Percentiles rank a stretch among this genome's conserved stretches.
Conservation (phyloP, 2,888 invertebrate genomes). For the Helleia helle region DNA sequence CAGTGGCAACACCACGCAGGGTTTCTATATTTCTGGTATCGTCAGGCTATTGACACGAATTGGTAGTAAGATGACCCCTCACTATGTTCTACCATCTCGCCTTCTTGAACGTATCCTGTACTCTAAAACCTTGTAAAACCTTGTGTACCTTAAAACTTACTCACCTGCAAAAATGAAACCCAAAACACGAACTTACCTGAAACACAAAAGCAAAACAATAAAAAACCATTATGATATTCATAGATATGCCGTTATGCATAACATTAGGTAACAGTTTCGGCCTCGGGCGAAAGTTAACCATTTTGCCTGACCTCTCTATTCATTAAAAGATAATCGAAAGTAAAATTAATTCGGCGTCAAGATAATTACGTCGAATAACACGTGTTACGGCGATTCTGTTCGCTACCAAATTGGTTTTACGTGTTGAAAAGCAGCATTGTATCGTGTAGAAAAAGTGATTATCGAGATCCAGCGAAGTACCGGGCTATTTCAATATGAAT, state of each 20-base stretch:
- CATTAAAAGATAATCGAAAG: slow-evolving; percentile 65
- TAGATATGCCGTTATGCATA: slow-evolving; percentile 16
- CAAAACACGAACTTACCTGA: slow-evolving; percentile 36
- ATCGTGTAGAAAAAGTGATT: slow-evolving; percentile 14
- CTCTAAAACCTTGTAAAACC: too few species aligned
- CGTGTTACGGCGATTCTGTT: slow-evolving; percentile 29
- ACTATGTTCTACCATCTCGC: too few species aligned
- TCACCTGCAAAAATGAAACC: slow-evolving; percentile 1
- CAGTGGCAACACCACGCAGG: too few species aligned
- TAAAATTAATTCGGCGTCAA: slow-evolving; percentile 56
- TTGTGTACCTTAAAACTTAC: background rate
- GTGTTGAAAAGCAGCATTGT: slow-evolving; percentile 13
- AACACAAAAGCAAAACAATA: slow-evolving; percentile 43
- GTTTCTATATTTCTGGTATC: too few species aligned
- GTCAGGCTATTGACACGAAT: too few species aligned
- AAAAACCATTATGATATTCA: slow-evolving; percentile 7
- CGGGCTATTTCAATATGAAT: slow-evolving; percentile 5
- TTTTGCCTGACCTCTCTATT: slow-evolving; percentile 53
- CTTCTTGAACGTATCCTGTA: too few species aligned
- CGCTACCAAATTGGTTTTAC: slow-evolving; percentile 23
- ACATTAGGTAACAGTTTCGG: slow-evolving; percentile 42
- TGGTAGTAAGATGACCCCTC: too few species aligned
- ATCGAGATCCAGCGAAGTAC: slow-evolving; percentile 14
- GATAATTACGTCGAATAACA: slow-evolving; percentile 49
- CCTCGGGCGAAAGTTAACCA: slow-evolving; percentile 56